Evolutionary conservation across 2,888 invertebrate species (phyloP).

Genomic region (Chloromyia formosa): DNA sequence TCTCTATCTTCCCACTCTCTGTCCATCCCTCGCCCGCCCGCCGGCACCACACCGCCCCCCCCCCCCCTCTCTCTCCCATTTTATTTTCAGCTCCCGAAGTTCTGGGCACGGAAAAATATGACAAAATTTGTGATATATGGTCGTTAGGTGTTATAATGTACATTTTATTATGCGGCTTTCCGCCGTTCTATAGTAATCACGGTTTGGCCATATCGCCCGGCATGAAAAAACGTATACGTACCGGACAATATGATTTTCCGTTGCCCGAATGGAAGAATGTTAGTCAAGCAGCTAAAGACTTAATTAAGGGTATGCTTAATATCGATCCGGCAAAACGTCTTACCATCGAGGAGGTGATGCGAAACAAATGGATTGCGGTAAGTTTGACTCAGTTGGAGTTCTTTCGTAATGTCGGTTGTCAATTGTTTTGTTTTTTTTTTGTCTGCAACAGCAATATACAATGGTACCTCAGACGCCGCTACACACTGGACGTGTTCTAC

Average conservation of each 20-base stretch:
- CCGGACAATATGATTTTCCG: slow-evolving; percentile 98
- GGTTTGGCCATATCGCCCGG: slow-evolving; percentile 98
- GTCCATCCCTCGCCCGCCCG: neutral
- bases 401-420: neutral
- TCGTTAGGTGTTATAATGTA: slow-evolving; percentile 99
- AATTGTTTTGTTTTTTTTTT: too few species aligned
- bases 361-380: slow-evolving; percentile 87
- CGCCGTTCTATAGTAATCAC: slow-evolving; percentile 98
- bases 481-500: slow-evolving; percentile 86
- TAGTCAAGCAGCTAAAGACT: slow-evolving; percentile 92
- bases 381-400: slow-evolving; percentile 58
- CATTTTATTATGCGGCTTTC: slow-evolving; percentile 97
- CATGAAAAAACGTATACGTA: slow-evolving; percentile 89
- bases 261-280: slow-evolving; percentile 96
- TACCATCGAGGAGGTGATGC: slow-evolving; percentile 90
- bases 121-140: slow-evolving; percentile 99
- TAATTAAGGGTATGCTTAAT: slow-evolving; percentile 92
- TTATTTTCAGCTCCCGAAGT: slow-evolving; percentile 71
- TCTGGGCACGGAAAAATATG: slow-evolving; percentile 95
- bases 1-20: too few species aligned
- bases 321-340: slow-evolving; percentile 92
- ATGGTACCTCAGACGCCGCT: slow-evolving; percentile 95
- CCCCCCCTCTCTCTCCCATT: neutral
- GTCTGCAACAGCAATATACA: slow-evolving; percentile 67
- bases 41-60: too few species aligned